Conservation (phyloP, 1,140 invertebrate species). For the Cydia strobilella region DNA sequence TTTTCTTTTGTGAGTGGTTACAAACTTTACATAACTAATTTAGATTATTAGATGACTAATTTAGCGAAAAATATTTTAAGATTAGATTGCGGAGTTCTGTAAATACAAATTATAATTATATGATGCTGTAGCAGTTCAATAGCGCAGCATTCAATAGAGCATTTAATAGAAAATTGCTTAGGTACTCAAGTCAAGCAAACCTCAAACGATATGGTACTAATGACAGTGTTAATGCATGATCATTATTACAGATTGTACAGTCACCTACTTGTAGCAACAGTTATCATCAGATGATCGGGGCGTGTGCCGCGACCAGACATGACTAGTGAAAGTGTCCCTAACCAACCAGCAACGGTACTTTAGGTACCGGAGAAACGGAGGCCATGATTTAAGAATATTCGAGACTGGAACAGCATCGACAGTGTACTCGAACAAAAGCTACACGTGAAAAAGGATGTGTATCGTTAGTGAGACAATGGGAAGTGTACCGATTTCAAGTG, state of each 20-base stretch:
- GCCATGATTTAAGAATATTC: slow-evolving; percentile 24
- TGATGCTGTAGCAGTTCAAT: too few species aligned
- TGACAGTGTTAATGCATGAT: not conserved
- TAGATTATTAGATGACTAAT: too few species aligned
- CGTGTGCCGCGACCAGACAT: slow-evolving; percentile 36
- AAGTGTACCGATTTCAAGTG: slow-evolving; percentile 22
- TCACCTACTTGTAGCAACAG: slow-evolving; percentile 28
- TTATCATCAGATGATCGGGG: slow-evolving; percentile 39
- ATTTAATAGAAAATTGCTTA: too few species aligned
- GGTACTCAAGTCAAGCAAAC: too few species aligned
- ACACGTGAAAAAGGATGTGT: slow-evolving; percentile 9
- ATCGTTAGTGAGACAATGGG: slow-evolving; percentile 8
- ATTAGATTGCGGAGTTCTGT: too few species aligned
- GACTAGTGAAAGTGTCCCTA: slow-evolving; percentile 67
- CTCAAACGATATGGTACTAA: too few species aligned
- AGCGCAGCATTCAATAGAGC: too few species aligned
- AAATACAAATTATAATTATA: too few species aligned
- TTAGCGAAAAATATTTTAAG: too few species aligned
- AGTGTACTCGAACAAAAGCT: not conserved
- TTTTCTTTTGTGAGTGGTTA: too few species aligned
- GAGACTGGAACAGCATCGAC: slow-evolving; percentile 19
- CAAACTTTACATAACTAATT: too few species aligned
- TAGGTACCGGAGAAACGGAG: slow-evolving; percentile 18
- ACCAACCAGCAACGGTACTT: slow-evolving; percentile 49
- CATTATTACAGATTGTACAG: slow-evolving; percentile 16